Evolutionary conservation across 2,113 vertebrate genomes (phyloP).

Genomic region (Desmodus rotundus): DNA sequence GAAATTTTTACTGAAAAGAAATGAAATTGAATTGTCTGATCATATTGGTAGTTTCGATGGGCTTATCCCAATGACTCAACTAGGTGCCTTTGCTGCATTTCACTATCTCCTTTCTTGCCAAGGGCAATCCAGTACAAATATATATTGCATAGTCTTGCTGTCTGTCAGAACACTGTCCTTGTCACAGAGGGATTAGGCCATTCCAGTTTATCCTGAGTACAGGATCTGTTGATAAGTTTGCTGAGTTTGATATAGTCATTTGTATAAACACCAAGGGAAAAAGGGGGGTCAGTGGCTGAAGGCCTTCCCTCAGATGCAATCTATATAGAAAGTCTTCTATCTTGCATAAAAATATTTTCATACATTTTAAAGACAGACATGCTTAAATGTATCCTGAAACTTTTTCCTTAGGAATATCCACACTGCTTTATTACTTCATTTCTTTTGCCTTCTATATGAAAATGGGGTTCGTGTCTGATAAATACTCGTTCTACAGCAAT

Average conservation of each 20-base stretch:
- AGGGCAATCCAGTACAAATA: background rate
- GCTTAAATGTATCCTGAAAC: background rate
- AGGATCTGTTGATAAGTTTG: background rate
- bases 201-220: background rate
- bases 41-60: background rate
- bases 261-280: background rate
- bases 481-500: background rate
- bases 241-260: background rate
- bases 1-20: constrained; percentile 45
- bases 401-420: background rate
- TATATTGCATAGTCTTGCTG: background rate
- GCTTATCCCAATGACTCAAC: background rate
- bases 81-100: background rate
- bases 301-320: background rate
- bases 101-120: background rate
- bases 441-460: background rate
- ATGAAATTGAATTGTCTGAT: constrained; percentile 43
- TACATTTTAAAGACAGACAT: background rate
- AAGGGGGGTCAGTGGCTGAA: background rate
- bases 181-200: background rate
- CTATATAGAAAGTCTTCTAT: background rate
- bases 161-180: background rate
- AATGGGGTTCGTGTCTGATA: background rate
- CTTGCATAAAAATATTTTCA: background rate
- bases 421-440: background rate